phyloP scores from a whole-genome alignment of 2,113 vertebrate species.

The Leucoraja erinaceus region DNA sequence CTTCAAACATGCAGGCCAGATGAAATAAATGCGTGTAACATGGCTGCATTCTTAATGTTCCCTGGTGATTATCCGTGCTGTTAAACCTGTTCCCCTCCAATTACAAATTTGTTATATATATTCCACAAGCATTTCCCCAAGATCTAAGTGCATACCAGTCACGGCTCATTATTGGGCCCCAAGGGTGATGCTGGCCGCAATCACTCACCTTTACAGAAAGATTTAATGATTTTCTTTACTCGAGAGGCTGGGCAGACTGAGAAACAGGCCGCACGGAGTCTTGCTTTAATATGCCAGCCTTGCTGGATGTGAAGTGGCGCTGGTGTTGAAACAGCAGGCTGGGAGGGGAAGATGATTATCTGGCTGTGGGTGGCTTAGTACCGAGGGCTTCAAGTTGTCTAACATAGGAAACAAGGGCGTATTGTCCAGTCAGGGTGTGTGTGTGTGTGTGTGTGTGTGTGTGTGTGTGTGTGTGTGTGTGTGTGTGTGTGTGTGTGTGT shows the following conservation, averaged over 20 bases:
- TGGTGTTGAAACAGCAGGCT: background rate
- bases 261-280: background rate
- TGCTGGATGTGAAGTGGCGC: background rate
- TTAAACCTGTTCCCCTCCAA: slow-evolving; percentile 8
- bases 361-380: background rate
- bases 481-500: too few species aligned
- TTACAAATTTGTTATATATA: slow-evolving; percentile 20
- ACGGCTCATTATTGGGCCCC: background rate
- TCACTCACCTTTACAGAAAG: background rate
- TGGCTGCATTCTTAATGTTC: background rate
- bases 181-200: background rate
- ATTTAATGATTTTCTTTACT: background rate
- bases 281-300: background rate
- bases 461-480: background rate
- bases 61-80: background rate
- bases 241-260: background rate
- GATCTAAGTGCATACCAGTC: background rate
- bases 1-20: background rate
- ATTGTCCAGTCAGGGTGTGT: background rate
- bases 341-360: background rate
- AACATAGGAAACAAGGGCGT: background rate
- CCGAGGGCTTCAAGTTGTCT: too few species aligned
- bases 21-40: background rate
- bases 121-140: slow-evolving; percentile 23
- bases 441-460: background rate